Evolutionary conservation across 2,888 invertebrate species (phyloP), one percentile per base, ranked within the genome.

Genomic region (Orthosia incerta): DNA sequence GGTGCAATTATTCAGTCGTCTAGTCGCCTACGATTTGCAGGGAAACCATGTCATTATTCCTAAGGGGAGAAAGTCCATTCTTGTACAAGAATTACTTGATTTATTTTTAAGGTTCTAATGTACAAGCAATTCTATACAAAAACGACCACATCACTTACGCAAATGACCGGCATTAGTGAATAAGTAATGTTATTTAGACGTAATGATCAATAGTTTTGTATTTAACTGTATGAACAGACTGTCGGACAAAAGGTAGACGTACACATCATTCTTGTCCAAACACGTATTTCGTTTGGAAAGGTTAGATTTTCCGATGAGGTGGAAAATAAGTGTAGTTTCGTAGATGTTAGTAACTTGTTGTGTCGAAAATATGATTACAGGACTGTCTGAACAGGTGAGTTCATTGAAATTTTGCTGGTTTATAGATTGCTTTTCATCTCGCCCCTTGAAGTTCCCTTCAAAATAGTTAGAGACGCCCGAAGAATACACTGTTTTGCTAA

Each of bases 111-210:
- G 39, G 55, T 18, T 61, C 13, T 20, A 63, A 57, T 50, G 51
- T 51, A n/a, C 13, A 50, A 31, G 4, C 31, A 50, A 23, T 67
- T 76, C 66, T 61, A 55, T 70, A 65, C 55, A 57, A 66, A 80
- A 55, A 46, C 69, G 57, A 71, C 63, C 18, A 73, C 60, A 57
- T 50, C 39, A 51, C 63, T 72, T 51, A 80, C 45, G 57, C 63
- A 75, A 77, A 85, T 77, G 59, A 66, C 82, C 64, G 67, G 50
- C 71, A 71, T 80, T 80, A 65, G 67, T 83, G 70, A 84, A 83
- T 80, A 72, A 74, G 11, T 85, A 71, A 83, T 76, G 72, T 67
- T 80, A 64, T 74, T 75, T 74, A 66, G 56, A 68, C 71, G 55
- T 76, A 71, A 84, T 74, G 83, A 73, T 80, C 64, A 68, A 74